Conservation (phyloP, 2,888 invertebrate genomes). For the Leptopterna dolabrata region DNA sequence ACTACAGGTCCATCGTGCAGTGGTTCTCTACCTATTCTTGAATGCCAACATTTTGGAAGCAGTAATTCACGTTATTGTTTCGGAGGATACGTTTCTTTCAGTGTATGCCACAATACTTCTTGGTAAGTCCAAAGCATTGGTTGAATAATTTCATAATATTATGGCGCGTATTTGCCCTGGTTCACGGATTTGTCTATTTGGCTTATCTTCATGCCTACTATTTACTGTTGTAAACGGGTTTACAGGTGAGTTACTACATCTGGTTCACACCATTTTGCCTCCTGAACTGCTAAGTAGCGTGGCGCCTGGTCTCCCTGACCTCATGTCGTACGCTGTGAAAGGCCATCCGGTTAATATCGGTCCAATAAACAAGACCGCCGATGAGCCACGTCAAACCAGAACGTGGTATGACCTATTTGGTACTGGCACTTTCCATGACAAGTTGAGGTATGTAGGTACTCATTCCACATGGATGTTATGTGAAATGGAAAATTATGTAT, state of each 20-base stretch:
- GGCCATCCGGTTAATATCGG: constrained; percentile 61
- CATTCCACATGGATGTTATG: background rate
- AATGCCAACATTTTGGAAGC: constrained; percentile 89
- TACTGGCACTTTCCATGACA: background rate
- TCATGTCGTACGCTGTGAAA: constrained; percentile 77
- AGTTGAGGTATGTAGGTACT: constrained; percentile 12
- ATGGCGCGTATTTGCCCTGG: background rate
- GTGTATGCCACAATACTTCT: constrained; percentile 91
- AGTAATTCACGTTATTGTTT: constrained; percentile 90
- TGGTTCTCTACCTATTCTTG: constrained; percentile 88
- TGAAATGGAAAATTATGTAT: background rate
- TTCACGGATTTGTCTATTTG: background rate
- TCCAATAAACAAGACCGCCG: constrained; percentile 18
- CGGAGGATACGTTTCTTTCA: constrained; percentile 89
- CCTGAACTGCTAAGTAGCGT: constrained; percentile 82
- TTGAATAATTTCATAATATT: background rate
- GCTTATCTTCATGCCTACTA: background rate
- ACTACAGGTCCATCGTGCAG: constrained; percentile 88
- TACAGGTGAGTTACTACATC: constrained; percentile 83
- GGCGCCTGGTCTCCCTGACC: constrained; percentile 84
- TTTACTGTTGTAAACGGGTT: constrained; percentile 3
- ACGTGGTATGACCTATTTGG: constrained; percentile 18
- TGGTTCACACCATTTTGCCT: constrained; percentile 87
- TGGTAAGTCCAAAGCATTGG: constrained; percentile 68
- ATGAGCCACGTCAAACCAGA: background rate